Base-by-base conservation (phyloP, 2,113 vertebrate genomes). In the Jacana jacana region DNA sequence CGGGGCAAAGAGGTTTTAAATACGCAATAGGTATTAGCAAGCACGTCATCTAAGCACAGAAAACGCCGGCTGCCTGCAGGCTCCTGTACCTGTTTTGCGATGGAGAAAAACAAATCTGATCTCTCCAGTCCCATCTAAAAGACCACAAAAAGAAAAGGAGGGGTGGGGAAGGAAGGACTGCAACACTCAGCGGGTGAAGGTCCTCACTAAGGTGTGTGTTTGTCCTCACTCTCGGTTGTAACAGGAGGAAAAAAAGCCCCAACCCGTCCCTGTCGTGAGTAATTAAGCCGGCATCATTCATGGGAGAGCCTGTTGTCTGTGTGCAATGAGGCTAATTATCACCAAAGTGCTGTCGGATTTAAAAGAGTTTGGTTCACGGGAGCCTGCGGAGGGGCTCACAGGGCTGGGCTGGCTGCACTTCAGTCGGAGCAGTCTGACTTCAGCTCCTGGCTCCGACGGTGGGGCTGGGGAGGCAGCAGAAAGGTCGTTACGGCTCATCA, bases 301-400 rank as follows among this genome's bases (percentile, higher is more conserved):
- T 5, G 40, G 78, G 18, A 76, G 91, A 86, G 69, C 57, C 2
- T n/a, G 13, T 5, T 17, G n/a, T 49, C 70, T 65, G 5, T 35
- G 23, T 40, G 79, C 58, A 75, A 87, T 81, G 90, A 88, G 92
- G 93, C 95, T 76, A 97, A 97, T 97, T 91, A 96, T 58, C 90
- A 89, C 72, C 86, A 48, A 52, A 84, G 73, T 6, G 9, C 57
- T 17, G 69, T 4, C 28, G 64, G 58, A 28, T 75, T 77, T 33
- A 1, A 54, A 52, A 51, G 73, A 69, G 68, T 42, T 88, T 5
- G 63, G 89, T 72, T 80, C 55, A 24, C 2, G 19, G 3, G 18
- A 52, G 37, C 30, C 8, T 2, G 51, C 82, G 52, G 72, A 81
- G 79, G 46, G 49, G 64, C 87, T 95, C 85, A 12, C 14, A 4